Evolutionary conservation across 2,113 vertebrate species (phyloP), one percentile per base, ranked within the genome.

Genomic region (Fregetta grallaria): DNA sequence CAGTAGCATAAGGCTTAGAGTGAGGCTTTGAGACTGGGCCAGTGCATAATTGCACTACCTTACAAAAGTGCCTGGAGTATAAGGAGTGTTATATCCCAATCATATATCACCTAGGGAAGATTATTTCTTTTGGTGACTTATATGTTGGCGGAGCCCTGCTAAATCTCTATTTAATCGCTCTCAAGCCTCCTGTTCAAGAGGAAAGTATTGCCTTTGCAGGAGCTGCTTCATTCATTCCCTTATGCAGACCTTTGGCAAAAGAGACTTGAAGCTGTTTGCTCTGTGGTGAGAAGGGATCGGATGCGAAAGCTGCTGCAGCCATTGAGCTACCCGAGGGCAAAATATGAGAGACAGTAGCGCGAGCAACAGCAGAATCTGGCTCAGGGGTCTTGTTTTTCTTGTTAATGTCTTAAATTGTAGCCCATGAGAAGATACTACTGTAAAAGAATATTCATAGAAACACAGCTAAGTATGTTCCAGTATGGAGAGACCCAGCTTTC

Each of bases 351-450:
- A 21, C 10, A 19, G 53, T 7, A 45, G 15, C 4, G 0, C 2
- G 1, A 82, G 32, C 0, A 2, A 53, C 34, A 40, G 38, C 49
- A 65, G 44, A 73, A 32, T 42, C 34, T 77, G 49, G 18, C 42
- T 42, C 9, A 13, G n/a, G 16, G 27, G 17, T 66, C 29, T 38
- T 56, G 19, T 55, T 77, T 59, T 50, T 71, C 52, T 44, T 61
- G 13, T 50, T 66, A 36, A 15, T 40, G 21, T 62, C 59, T 50
- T 29, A 10, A 50, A 26, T 36, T 38, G 15, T 38, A 65, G 14
- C 50, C n/a, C 4, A 3, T 23, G 55, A 47, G 50, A 52, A 32
- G 61, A 15, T 74, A 14, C 0, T 25, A 1, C 11, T 23, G 22
- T 15, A 12, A 34, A 42, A 47, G 45, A 21, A 7, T 13, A 21